Evolutionary conservation across 2,888 invertebrate genomes (phyloP).

Genomic region (Nomada goodeniana): DNA sequence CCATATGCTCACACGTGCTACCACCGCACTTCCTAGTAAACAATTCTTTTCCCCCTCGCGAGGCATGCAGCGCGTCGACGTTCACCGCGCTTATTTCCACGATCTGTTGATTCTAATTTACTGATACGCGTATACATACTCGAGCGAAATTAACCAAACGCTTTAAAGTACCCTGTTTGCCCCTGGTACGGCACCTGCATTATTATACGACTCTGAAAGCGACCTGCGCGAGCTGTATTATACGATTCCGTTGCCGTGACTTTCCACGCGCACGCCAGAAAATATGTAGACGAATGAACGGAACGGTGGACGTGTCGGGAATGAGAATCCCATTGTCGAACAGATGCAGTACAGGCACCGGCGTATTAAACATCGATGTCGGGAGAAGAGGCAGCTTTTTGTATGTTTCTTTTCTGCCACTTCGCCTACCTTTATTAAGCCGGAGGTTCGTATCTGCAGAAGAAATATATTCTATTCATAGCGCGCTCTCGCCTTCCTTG

Average conservation of each 20-base stretch:
- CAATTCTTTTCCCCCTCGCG: constrained; percentile 16
- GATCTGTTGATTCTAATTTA: constrained; percentile 20
- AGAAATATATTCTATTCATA: neutral
- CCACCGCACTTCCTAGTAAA: constrained; percentile 1
- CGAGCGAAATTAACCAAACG: constrained; percentile 26
- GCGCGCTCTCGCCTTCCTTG: neutral
- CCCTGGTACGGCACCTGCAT: neutral
- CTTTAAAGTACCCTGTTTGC: neutral
- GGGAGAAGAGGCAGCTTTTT: too few relatives aligned
- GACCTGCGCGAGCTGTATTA: neutral
- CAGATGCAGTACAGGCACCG: too few relatives aligned
- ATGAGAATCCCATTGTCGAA: neutral
- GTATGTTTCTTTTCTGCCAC: too few relatives aligned
- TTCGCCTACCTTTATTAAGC: too few relatives aligned
- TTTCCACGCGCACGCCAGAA: neutral
- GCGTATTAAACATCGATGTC: too few relatives aligned
- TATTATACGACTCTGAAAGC: neutral
- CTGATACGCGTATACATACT: constrained; percentile 6
- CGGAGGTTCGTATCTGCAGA: too few relatives aligned
- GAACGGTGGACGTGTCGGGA: neutral
- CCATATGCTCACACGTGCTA: neutral
- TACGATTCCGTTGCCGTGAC: neutral
- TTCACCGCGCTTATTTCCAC: constrained; percentile 1
- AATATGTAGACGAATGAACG: neutral
- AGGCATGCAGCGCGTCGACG: neutral